Conservation (phyloP, 2,888 invertebrate species). For the Clitarchus hookeri region DNA sequence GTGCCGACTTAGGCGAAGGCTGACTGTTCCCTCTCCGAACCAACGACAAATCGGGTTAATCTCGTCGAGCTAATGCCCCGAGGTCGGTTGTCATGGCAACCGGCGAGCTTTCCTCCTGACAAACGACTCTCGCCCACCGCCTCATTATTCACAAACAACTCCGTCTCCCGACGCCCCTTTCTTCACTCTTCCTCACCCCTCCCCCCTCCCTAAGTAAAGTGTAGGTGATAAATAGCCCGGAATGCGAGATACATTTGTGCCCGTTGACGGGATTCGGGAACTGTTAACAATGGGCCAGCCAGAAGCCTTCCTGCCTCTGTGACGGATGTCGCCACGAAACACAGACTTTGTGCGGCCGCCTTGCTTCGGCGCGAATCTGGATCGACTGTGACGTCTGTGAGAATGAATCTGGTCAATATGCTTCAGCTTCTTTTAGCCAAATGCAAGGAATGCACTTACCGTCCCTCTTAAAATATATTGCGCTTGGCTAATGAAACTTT, state of each 20-base stretch:
- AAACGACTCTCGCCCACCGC: not conserved
- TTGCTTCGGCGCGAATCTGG: too few species aligned
- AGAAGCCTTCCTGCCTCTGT: not conserved
- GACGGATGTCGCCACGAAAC: not conserved
- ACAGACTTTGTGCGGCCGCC: too few species aligned
- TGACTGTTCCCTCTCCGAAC: not conserved
- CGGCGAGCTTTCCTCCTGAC: not conserved
- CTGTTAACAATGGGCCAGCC: not conserved
- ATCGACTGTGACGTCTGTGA: too few species aligned
- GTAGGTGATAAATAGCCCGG: not conserved
- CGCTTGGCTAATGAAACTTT: too few species aligned
- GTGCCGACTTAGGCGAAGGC: not conserved
- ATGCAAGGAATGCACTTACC: too few species aligned
- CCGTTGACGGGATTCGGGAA: not conserved
- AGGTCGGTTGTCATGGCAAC: not conserved
- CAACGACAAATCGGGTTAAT: slow-evolving; percentile 1
- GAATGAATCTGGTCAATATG: too few species aligned
- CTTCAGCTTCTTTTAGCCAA: too few species aligned
- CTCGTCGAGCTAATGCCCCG: slow-evolving; percentile 14
- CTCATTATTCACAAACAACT: slow-evolving; percentile 14
- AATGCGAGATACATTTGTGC: slow-evolving; percentile 5
- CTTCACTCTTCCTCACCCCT: not conserved
- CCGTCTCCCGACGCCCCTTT: not conserved
- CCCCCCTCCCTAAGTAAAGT: not conserved
- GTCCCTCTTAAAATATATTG: too few species aligned